phyloP scores from a whole-genome alignment of 2,888 invertebrate genomes.

The Lasioglossum oenotherae region DNA sequence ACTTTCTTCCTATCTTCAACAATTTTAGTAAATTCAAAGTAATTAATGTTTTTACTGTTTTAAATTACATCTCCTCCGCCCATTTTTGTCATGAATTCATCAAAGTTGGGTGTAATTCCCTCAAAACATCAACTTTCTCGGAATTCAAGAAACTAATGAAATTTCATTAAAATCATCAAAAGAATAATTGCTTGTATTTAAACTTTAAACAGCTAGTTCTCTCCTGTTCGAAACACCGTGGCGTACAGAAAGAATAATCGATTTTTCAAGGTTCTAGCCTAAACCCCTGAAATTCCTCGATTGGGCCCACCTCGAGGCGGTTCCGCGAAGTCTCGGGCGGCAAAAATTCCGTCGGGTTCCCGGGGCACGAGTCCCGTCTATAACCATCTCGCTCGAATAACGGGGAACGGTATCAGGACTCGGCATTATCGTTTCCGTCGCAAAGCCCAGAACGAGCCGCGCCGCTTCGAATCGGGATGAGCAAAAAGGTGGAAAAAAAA shows the following conservation, averaged over 20 bases:
- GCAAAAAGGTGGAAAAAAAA: conserved; percentile 15
- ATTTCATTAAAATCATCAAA: too few species aligned
- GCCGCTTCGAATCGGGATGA: conserved; percentile 10
- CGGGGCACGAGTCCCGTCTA: conserved; percentile 69
- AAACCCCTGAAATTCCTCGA: background rate
- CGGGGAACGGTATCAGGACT: conserved; percentile 62
- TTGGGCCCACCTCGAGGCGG: background rate
- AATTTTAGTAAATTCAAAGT: too few species aligned
- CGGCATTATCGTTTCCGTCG: conserved; percentile 37
- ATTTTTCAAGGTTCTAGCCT: background rate
- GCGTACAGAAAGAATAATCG: background rate
- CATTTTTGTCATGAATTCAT: too few species aligned
- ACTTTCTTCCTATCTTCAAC: too few species aligned
- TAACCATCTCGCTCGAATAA: conserved; percentile 73
- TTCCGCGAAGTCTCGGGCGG: conserved; percentile 60
- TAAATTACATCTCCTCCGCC: too few species aligned
- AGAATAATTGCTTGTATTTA: too few species aligned
- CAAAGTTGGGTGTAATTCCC: too few species aligned
- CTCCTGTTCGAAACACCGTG: too few species aligned
- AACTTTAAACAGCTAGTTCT: too few species aligned
- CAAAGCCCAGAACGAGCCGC: background rate
- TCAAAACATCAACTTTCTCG: too few species aligned
- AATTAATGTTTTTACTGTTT: too few species aligned
- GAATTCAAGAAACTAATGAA: too few species aligned
- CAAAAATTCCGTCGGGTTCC: conserved; percentile 60